These are phyloP conservation scores for Papilio elwesi DNA, from an alignment of 2,888 invertebrate genomes.

Conservation along the genomic window DNA sequence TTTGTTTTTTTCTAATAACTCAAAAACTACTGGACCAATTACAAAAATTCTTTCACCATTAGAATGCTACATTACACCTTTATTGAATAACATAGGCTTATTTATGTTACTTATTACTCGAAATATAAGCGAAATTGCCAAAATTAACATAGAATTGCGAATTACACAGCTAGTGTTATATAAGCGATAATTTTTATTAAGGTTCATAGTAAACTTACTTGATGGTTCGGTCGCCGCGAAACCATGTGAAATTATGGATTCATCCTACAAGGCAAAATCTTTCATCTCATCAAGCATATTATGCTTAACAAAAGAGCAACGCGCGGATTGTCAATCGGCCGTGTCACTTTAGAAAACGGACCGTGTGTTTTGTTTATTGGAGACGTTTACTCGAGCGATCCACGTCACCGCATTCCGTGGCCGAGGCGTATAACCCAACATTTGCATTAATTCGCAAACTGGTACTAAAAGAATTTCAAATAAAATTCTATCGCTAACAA, in stretches of 20 bases:
- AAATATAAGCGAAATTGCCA: too few species aligned
- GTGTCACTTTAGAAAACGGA: conserved; percentile 34
- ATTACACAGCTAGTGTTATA: too few species aligned
- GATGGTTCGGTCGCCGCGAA: too few species aligned
- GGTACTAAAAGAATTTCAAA: conserved; percentile 61
- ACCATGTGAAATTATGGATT: neutral
- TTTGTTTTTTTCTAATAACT: too few species aligned
- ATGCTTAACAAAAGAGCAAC: conserved; percentile 23
- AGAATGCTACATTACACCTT: too few species aligned
- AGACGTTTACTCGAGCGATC: conserved; percentile 55
- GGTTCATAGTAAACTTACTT: too few species aligned
- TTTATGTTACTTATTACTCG: too few species aligned
- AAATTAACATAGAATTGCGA: too few species aligned
- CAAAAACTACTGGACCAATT: too few species aligned
- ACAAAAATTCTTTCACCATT: too few species aligned
- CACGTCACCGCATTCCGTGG: conserved; percentile 62
- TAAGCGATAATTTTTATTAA: too few species aligned
- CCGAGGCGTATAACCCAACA: conserved; percentile 50
- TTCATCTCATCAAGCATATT: neutral
- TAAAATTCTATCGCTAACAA: conserved; percentile 59
- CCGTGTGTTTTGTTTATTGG: conserved; percentile 41
- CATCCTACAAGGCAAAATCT: neutral
- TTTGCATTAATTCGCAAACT: conserved; percentile 73
- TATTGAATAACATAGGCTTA: too few species aligned
- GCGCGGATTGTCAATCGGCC: conserved; percentile 18